A percentile compares a stretch with the other conserved stretches of the same genome.
Evolutionary conservation across 2,797 vertebrate genomes (phyloP).

Genomic region (Fistularia commersonii): DNA sequence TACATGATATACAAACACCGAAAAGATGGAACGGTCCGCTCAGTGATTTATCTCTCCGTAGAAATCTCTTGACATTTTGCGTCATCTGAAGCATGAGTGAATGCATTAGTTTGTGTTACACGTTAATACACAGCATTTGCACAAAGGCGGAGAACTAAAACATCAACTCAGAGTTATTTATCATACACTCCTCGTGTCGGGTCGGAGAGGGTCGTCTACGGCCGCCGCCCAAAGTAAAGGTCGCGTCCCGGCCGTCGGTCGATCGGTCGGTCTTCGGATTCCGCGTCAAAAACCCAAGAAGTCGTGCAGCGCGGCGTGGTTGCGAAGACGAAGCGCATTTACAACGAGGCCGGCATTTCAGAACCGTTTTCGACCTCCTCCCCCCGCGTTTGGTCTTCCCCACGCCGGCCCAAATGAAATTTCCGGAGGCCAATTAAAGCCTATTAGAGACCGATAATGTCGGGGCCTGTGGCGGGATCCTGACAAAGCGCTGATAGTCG

Average conservation of each 20-base stretch:
- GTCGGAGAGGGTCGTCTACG: slow-evolving; percentile 58
- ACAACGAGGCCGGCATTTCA: no score
- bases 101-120: slow-evolving; percentile 62
- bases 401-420: slow-evolving; percentile 70
- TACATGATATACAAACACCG: slow-evolving; percentile 65
- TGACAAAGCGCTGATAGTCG: slow-evolving; percentile 83
- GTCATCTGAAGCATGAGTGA: slow-evolving; percentile 57
- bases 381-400: slow-evolving; percentile 43
- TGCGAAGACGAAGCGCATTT: no score
- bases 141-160: slow-evolving; percentile 69
- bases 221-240: slow-evolving; percentile 27
- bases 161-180: slow-evolving; percentile 47
- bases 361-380: neutral
- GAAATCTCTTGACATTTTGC: slow-evolving; percentile 51
- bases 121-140: slow-evolving; percentile 70
- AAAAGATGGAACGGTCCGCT: slow-evolving; percentile 53
- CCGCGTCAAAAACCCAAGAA: no score
- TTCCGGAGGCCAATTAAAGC: slow-evolving; percentile 78
- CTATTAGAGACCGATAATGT: slow-evolving; percentile 80
- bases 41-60: slow-evolving; percentile 42
- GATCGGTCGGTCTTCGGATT: no score
- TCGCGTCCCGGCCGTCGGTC: no score
- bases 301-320: no score
- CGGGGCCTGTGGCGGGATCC: slow-evolving; percentile 74
- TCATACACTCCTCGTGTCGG: slow-evolving; percentile 43